Evolutionary conservation across 2,113 vertebrate species (phyloP), one percentile per base, ranked within the genome.

Genomic region (Oryzias curvinotus): DNA sequence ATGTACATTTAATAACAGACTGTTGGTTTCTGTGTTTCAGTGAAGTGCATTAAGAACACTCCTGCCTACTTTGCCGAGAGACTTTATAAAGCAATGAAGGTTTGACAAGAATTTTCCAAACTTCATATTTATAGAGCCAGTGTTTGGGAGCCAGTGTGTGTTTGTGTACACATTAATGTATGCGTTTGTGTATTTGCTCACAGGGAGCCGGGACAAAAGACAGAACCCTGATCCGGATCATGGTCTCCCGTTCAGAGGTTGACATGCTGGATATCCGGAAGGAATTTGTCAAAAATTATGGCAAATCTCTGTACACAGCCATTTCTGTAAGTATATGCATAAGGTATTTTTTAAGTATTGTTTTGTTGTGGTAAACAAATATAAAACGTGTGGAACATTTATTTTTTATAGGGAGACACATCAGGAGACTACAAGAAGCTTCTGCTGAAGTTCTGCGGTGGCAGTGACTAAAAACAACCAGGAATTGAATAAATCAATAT

Each of bases 391-490:
- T 71, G 64, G 7, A 4, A 25, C 15, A 16, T 54, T 44, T 48
- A 4, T 51, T 50, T 65, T 4, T 13, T 65, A 74, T 85, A 99
- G 97, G 94, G 94, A 67, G 97, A 99, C 81, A 98, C 95, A 65
- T 99, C 97, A 14, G 97, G 97, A 62, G 97, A 98, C 88, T 99
- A 98, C 86, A 93, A 92, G 91, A 98, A 98, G 83, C 93, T 95
- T 56, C 91, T 99, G 5, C 85, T 98, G 76, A 97, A 97, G 90
- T 89, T 99, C 59, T 99, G 97, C 18, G 97, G 96, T n/a, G 96
- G 96, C 71, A 98, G 92, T 5, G 97, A 99, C 88, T 99, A 86
- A 79, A 58, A 52, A 36, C 45, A 26, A 8, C 46, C 19, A 6
- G 17, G 17, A 8, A 18, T 13, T 3, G 43, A 17, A 30, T 66